Evolutionary conservation across 2,888 invertebrate species (phyloP).

Genomic region (Euplagia quadripunctaria): DNA sequence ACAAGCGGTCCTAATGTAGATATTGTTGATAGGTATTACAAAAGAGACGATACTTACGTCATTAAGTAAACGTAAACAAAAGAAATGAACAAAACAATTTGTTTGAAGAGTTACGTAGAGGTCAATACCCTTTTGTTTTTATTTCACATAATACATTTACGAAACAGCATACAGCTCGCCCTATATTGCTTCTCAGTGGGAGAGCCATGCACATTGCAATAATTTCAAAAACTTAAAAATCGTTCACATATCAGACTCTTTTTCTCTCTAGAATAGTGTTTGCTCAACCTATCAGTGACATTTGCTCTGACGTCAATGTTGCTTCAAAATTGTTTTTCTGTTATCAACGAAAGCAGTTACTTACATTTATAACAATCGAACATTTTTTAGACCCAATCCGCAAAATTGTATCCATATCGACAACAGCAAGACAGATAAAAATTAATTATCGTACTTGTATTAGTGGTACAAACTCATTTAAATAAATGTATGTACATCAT

Average conservation of each 20-base stretch:
- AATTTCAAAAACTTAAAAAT: not conserved
- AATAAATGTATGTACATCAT: not conserved
- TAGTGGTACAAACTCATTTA: not conserved
- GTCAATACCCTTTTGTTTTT: not conserved
- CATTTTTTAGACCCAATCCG: not conserved
- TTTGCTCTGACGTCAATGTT: not conserved
- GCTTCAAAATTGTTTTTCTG: not conserved
- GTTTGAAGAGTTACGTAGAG: not conserved
- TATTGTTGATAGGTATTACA: not conserved
- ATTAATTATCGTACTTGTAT: not conserved
- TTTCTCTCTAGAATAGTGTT: not conserved
- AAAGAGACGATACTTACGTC: slow-evolving; percentile 4
- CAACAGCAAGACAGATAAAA: not conserved
- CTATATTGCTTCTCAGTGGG: too few species aligned
- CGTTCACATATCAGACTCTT: not conserved
- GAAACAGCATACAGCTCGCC: too few species aligned
- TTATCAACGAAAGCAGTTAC: not conserved
- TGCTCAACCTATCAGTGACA: not conserved
- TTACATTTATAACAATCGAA: not conserved
- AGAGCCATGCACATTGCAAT: too few species aligned
- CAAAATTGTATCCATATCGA: not conserved
- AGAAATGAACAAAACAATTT: not conserved
- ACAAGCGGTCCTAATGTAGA: not conserved
- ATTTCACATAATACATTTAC: not conserved
- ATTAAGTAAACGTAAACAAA: slow-evolving; percentile 7